Conservation (phyloP, 2,888 invertebrate species). For the Plebejus anna region DNA sequence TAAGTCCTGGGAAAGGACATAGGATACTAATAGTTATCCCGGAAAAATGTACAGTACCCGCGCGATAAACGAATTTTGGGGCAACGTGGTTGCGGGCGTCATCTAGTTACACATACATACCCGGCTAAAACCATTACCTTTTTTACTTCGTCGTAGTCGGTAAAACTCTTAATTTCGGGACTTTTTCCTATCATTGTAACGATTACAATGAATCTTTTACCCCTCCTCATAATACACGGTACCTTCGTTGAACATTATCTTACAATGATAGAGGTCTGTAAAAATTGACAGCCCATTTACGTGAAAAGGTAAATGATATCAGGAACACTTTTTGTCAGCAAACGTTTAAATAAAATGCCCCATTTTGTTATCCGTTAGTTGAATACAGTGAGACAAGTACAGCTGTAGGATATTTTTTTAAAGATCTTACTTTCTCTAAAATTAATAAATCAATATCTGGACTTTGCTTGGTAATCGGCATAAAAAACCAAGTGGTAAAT, state of each 20-base stretch:
- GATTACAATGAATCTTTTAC: background rate
- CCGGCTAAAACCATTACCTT: no score
- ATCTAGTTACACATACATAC: no score
- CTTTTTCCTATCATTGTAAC: background rate
- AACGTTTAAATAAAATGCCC: background rate
- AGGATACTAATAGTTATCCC: no score
- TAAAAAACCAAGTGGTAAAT: no score
- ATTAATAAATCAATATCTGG: no score
- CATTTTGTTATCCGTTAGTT: background rate
- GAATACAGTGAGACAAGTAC: background rate
- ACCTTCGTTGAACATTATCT: slow-evolving; percentile 2
- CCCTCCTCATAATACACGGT: background rate
- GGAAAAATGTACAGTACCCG: no score
- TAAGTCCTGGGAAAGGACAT: no score
- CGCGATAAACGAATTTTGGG: no score
- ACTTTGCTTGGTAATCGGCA: no score
- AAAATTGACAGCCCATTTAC: slow-evolving; percentile 66
- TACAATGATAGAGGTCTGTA: slow-evolving; percentile 67
- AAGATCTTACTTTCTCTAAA: background rate
- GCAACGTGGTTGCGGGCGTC: no score
- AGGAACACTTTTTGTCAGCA: slow-evolving; percentile 34
- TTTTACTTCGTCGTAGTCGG: no score
- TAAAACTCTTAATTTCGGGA: background rate
- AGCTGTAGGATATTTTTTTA: background rate
- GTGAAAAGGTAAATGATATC: slow-evolving; percentile 51